These are phyloP conservation scores for Henicopernis longicauda DNA, from an alignment of 2,113 vertebrate genomes.

Conservation along the genomic window DNA sequence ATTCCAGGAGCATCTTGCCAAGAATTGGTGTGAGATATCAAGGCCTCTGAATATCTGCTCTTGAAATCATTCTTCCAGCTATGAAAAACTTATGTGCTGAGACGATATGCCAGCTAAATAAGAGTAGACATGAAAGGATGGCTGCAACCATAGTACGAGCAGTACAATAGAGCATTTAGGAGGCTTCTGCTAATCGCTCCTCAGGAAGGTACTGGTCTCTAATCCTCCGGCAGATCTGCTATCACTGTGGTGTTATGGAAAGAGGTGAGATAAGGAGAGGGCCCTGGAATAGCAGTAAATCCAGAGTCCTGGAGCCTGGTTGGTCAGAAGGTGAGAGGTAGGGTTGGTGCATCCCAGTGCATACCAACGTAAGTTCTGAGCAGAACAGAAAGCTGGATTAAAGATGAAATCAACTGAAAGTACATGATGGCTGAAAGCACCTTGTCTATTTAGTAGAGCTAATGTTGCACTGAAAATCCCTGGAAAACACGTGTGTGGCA, in stretches of 20 bases:
- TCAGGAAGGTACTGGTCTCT: constrained; percentile 25
- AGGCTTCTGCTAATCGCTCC: background rate
- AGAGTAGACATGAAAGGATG: background rate
- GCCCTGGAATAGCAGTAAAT: constrained; percentile 60
- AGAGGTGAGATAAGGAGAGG: constrained; percentile 53
- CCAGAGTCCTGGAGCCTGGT: background rate
- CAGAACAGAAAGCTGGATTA: constrained; percentile 38
- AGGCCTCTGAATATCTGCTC: background rate
- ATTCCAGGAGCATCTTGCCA: background rate
- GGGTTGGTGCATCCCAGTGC: background rate
- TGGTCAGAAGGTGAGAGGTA: constrained; percentile 3
- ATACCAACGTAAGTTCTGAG: background rate
- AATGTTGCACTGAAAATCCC: background rate
- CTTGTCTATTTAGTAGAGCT: background rate
- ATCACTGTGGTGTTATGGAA: background rate
- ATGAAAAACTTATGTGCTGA: background rate
- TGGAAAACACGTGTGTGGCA: background rate
- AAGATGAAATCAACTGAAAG: constrained; percentile 2
- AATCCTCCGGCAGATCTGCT: constrained; percentile 43
- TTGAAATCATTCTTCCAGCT: background rate
- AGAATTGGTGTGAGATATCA: background rate
- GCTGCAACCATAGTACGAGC: background rate
- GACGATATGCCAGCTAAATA: background rate
- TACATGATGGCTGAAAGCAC: background rate
- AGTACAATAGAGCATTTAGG: background rate